Percentiles rank a stretch among this genome's conserved stretches.
These are phyloP conservation scores for Lasiommata megera DNA, from an alignment of 2,888 invertebrate species.

Conservation along the genomic window DNA sequence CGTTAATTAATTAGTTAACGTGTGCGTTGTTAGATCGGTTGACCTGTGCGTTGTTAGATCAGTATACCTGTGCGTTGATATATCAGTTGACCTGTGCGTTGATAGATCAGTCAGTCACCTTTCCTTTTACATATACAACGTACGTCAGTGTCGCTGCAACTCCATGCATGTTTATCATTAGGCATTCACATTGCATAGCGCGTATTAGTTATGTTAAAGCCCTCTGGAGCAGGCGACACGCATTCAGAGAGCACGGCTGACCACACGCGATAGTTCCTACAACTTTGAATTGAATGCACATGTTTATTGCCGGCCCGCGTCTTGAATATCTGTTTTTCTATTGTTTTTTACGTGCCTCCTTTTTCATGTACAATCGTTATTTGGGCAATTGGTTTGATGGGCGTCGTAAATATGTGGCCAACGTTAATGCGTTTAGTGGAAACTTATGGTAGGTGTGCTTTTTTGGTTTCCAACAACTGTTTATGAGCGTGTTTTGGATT, in stretches of 20 bases:
- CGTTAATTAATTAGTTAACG: too few species aligned
- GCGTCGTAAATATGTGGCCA: constrained; percentile 7
- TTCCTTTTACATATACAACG: too few species aligned
- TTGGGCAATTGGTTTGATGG: constrained; percentile 16
- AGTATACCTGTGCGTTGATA: too few species aligned
- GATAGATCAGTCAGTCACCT: too few species aligned
- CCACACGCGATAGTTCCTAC: constrained; percentile 66
- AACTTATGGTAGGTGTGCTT: constrained; percentile 3
- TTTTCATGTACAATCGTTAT: constrained; percentile 11
- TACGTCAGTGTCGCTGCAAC: too few species aligned
- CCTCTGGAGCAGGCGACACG: constrained; percentile 37
- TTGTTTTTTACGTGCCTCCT: neutral
- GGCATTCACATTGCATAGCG: constrained; percentile 1
- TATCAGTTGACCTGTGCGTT: too few species aligned
- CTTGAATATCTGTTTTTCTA: constrained; percentile 10
- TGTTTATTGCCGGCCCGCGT: constrained; percentile 1
- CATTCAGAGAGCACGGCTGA: constrained; percentile 59
- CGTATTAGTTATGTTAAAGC: constrained; percentile 28
- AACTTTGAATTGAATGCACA: constrained; percentile 15
- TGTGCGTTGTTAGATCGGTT: too few species aligned
- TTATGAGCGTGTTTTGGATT: neutral
- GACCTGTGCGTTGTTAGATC: too few species aligned
- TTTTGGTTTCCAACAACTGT: neutral
- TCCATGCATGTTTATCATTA: too few species aligned
- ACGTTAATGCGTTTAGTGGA: neutral